Evolutionary conservation across 2,113 vertebrate species (phyloP).

Genomic region (Actinemys pallida): DNA sequence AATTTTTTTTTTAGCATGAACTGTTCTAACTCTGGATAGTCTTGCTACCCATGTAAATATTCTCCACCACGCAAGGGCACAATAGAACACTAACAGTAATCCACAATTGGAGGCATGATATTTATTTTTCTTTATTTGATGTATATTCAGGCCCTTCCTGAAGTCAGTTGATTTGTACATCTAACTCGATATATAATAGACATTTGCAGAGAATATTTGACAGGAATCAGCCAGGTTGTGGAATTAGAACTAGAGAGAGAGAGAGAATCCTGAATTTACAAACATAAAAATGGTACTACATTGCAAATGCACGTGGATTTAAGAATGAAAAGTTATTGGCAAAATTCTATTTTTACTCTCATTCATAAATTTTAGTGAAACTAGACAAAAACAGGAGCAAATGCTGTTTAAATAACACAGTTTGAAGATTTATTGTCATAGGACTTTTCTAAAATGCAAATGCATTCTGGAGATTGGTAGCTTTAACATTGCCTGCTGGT

Average conservation of each 20-base stretch:
- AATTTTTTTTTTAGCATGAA: background rate
- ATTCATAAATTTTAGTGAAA: background rate
- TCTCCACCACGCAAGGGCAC: background rate
- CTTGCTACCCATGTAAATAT: slow-evolving; percentile 31
- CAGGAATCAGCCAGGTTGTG: background rate
- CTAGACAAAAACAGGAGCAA: background rate
- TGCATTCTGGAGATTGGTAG: background rate
- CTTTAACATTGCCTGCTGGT: background rate
- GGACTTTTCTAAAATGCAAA: background rate
- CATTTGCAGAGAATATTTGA: background rate
- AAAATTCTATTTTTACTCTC: background rate
- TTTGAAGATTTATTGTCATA: background rate
- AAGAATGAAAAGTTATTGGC: background rate
- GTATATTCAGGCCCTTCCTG: background rate
- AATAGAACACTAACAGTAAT: background rate
- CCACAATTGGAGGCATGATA: slow-evolving; percentile 27
- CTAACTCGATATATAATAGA: background rate
- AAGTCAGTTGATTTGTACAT: background rate
- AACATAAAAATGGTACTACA: background rate
- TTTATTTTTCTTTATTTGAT: slow-evolving; percentile 43
- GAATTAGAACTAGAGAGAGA: background rate
- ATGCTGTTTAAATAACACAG: slow-evolving; percentile 14
- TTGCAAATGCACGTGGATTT: background rate
- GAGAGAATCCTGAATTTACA: background rate
- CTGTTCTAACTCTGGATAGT: slow-evolving; percentile 26